phyloP scores from a whole-genome alignment of 2,888 invertebrate species.

The Drosophila crucigera region DNA sequence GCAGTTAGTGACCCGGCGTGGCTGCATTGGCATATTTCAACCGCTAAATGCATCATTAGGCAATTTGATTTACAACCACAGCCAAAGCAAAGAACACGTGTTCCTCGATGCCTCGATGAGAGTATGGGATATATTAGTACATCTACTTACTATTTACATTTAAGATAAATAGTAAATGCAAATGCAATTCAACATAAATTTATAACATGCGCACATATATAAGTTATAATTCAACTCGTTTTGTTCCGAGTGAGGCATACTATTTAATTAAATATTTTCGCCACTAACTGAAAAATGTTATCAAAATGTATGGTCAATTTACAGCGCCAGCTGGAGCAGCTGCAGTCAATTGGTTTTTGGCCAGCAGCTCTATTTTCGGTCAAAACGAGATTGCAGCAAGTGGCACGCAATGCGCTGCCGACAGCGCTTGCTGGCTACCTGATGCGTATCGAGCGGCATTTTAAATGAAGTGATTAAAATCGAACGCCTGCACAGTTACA shows the following conservation, averaged over 20 bases:
- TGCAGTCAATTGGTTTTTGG: conserved; percentile 64
- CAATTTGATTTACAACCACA: conserved; percentile 72
- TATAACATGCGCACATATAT: conserved; percentile 29
- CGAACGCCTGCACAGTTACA: conserved; percentile 76
- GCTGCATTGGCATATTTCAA: conserved; percentile 80
- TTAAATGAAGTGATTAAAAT: conserved; percentile 83
- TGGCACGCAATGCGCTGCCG: conserved; percentile 69
- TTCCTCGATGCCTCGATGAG: conserved; percentile 31
- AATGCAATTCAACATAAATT: conserved; percentile 45
- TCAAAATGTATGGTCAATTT: conserved; percentile 59
- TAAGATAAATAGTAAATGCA: conserved; percentile 3
- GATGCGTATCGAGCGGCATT: conserved; percentile 80
- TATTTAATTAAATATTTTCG: conserved; percentile 76
- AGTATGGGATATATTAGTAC: conserved; percentile 9
- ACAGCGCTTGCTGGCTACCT: conserved; percentile 55
- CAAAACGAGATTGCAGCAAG: conserved; percentile 78
- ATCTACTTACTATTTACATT: conserved; percentile 7
- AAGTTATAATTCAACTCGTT: conserved; percentile 22
- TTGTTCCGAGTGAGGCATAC: conserved; percentile 36
- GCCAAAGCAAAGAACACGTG: conserved; percentile 59
- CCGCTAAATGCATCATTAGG: conserved; percentile 80
- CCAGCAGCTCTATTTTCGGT: conserved; percentile 67
- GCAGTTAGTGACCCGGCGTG: conserved; percentile 77
- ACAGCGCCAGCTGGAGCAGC: conserved; percentile 30
- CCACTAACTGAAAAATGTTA: conserved; percentile 53